Evolutionary conservation across 2,113 vertebrate genomes (phyloP), one percentile per base, ranked within the genome.

Genomic region (Pseudorhombus dupliciocellatus): DNA sequence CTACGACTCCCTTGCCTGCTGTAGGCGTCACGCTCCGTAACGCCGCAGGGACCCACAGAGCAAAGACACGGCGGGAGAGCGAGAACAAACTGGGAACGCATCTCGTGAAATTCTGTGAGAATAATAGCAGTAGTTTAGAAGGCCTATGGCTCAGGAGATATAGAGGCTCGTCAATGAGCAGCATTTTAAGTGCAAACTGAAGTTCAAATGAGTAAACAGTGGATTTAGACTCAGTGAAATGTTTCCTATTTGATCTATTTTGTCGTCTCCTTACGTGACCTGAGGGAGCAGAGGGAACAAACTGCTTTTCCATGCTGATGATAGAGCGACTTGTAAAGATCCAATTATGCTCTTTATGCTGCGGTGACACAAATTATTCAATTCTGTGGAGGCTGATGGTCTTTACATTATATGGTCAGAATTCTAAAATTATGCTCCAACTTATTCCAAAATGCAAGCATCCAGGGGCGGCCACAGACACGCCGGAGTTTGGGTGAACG

Each of bases 1-100:
- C 81, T 76, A 85, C 14, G 40, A 81, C 83, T 83, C 84, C 87
- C 88, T 61, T 46, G 75, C 64, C 84, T 57, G 77, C 79, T 6
- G 30, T 26, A 77, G 84, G 66, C 57, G 52, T 87, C 77, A 74
- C 42, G 73, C 84, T 28, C 71, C 68, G 60, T 56, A 68, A 59
- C 46, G 2, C 54, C 4, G 18, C 60, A 18, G 64, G 30, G 80
- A 54, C 58, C 82, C 54, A 46, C n/a, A 11, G 84, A 78, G 53
- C 44, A 40, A 58, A 34, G 16, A 24, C 18, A 34, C 3, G 25
- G 30, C 8, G 48, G 44, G 25, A 72, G 34, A 72, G 12, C 0
- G 8, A 44, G 60, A 40, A 21, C 18, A 54, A 24, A 42, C 60
- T 71, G 9, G 15, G 25, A 15, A 14, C 22, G 40, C n/a, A 59